A percentile compares a stretch with the other conserved stretches of the same genome.
These are phyloP conservation scores for Vanessa cardui DNA, from an alignment of 2,888 invertebrate species.

Conservation along the genomic window DNA sequence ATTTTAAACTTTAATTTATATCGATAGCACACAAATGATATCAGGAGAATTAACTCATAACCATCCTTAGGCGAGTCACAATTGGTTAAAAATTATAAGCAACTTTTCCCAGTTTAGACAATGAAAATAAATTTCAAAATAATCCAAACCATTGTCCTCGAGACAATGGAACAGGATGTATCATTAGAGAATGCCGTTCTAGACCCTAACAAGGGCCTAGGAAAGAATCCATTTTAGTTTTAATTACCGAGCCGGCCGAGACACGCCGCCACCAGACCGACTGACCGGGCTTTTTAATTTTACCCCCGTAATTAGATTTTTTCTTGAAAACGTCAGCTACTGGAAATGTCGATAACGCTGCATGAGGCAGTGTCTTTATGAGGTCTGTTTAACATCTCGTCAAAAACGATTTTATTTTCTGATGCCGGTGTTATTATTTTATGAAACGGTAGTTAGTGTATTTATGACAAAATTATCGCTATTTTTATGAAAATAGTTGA, in stretches of 20 bases:
- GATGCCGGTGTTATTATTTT: neutral
- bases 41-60: neutral
- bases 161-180: conserved; percentile 33
- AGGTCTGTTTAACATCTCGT: conserved; percentile 15
- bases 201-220: conserved; percentile 40
- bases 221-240: conserved; percentile 53
- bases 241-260: conserved; percentile 62
- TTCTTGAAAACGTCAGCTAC: conserved; percentile 42
- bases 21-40: neutral
- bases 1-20: too few relatives aligned
- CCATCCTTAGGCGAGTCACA: neutral
- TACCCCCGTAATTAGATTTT: conserved; percentile 69
- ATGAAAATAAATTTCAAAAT: conserved; percentile 7
- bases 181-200: conserved; percentile 25
- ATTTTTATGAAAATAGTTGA: too few relatives aligned
- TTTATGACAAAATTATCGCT: too few relatives aligned
- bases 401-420: neutral
- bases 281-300: conserved; percentile 62
- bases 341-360: conserved; percentile 37
- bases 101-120: conserved; percentile 7
- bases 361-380: conserved; percentile 19
- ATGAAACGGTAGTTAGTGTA: neutral
- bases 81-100: neutral
- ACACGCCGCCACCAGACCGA: conserved; percentile 50
- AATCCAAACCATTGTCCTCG: conserved; percentile 16